Evolutionary conservation across 2,113 vertebrate species (phyloP), one percentile per base, ranked within the genome.

Genomic region (Lucifuga dentata): DNA sequence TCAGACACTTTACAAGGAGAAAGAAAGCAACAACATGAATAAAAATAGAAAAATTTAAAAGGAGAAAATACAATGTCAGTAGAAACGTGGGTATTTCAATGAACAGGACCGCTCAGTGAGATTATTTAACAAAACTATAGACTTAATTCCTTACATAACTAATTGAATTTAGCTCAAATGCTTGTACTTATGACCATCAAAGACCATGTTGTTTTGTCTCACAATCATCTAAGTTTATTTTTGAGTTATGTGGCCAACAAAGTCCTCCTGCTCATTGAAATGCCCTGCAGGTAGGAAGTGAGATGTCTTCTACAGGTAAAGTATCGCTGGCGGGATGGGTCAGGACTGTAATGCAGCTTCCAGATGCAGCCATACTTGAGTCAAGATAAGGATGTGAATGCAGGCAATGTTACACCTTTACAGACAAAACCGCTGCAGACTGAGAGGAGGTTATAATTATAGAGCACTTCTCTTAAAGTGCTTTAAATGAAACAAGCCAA

Each of bases 1-100:
- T 90, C 86, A 91, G 85, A 91, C 89, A 91, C 89, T 90, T 91
- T 88, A 91, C 88, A 91, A 87, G 86, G 85, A 89, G 78, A 84
- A 68, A 86, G 65, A 88, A 88, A 87, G 83, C 80, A 89, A 89
- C 88, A 35, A 91, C 75, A 81, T 87, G 88, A 87, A 88, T 88
- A 91, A 89, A 90, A 89, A 90, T 84, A 88, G 78, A 88, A 87
- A 66, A 87, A 71, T 84, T 91, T 88, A 68, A 88, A 88, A 88
- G 83, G 67, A 83, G 80, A 80, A 80, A 86, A 88, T 76, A 87
- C 82, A 77, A 87, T 77, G 85, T 87, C 88, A 91, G 89, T 85
- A 88, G 86, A 85, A 84, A 53, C 67, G 80, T 61, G 76, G 83
- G 83, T 70, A 80, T 80, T 81, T 87, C 75, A 60, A 80, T 79